A percentile compares a stretch with the other conserved stretches of the same genome.
Evolutionary conservation across 2,888 invertebrate species (phyloP).

Genomic region (Stenodera caucasica): DNA sequence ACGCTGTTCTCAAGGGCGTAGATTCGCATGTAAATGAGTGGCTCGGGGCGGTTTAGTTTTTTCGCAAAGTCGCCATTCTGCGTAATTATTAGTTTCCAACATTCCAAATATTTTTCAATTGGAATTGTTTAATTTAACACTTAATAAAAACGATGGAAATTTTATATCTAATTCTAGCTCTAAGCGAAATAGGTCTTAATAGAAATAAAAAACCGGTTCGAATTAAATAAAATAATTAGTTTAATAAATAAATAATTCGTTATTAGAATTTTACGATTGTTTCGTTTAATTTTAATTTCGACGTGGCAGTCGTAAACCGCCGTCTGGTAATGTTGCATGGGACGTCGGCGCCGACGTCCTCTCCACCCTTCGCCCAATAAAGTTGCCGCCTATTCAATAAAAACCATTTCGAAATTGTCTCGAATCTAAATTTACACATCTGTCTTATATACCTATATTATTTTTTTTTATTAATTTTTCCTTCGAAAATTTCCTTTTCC

Average conservation of each 20-base stretch:
- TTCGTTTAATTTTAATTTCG: slow-evolving; percentile 2
- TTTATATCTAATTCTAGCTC: slow-evolving; percentile 1
- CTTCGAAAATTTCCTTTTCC: background rate
- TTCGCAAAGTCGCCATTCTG: too few species aligned
- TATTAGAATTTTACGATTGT: slow-evolving; percentile 2
- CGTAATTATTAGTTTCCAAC: background rate
- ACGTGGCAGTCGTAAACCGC: background rate
- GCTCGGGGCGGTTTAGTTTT: too few species aligned
- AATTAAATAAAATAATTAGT: background rate
- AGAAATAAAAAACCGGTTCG: slow-evolving; percentile 1
- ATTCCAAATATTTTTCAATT: background rate
- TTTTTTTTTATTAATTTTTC: background rate
- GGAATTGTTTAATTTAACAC: background rate
- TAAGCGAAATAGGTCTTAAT: background rate
- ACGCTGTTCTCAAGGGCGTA: too few species aligned
- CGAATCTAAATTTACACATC: slow-evolving; percentile 7
- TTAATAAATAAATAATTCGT: background rate
- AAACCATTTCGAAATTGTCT: background rate
- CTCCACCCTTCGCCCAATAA: background rate
- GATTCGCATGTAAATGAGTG: too few species aligned
- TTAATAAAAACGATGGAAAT: background rate
- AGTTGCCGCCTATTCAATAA: background rate
- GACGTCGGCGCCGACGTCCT: background rate
- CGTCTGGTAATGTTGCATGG: slow-evolving; percentile 7
- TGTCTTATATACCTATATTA: background rate